Evolutionary conservation across 2,888 invertebrate species (phyloP).

Genomic region (Eupithecia exiguata): DNA sequence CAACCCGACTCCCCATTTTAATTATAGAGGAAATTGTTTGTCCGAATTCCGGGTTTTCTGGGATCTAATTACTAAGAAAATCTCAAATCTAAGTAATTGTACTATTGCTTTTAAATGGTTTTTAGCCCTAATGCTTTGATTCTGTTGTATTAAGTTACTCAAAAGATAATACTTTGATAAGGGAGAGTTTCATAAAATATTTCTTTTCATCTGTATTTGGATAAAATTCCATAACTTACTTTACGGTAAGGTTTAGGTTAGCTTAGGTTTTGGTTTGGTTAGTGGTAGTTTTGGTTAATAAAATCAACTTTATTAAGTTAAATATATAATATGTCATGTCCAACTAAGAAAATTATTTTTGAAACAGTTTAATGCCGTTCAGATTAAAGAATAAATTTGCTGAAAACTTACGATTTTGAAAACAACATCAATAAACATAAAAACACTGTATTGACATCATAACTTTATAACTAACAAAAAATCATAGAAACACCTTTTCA

Average conservation of each 20-base stretch:
- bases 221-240: too few species aligned
- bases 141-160: constrained; percentile 20
- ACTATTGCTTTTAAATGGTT: constrained; percentile 51
- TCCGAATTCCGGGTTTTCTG: constrained; percentile 65
- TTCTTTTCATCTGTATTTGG: neutral
- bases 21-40: constrained; percentile 77
- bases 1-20: constrained; percentile 64
- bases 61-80: constrained; percentile 68
- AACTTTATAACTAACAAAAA: too few species aligned
- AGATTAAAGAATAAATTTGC: neutral
- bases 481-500: neutral
- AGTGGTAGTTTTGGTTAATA: too few species aligned
- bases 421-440: neutral
- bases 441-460: neutral
- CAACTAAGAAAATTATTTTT: neutral
- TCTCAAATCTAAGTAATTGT: constrained; percentile 60
- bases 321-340: neutral
- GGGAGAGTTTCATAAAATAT: neutral
- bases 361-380: neutral
- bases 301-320: too few species aligned
- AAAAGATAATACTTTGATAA: constrained; percentile 4
- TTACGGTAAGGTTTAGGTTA: too few species aligned
- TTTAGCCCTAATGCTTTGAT: constrained; percentile 42
- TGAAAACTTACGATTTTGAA: neutral
- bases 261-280: too few species aligned